Evolutionary conservation across 2,888 invertebrate species (phyloP).

Genomic region (Orthonychiurus folsomi): DNA sequence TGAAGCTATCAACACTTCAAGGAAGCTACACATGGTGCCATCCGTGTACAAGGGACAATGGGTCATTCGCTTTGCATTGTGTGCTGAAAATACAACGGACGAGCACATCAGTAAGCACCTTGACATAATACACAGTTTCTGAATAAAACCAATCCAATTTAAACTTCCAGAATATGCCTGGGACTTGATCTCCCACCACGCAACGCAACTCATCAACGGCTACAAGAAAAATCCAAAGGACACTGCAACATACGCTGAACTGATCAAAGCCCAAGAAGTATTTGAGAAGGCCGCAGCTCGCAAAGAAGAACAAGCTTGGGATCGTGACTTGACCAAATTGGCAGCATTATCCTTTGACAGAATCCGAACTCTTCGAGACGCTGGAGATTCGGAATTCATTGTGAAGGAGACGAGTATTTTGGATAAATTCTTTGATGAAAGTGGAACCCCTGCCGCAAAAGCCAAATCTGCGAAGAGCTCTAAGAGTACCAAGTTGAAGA

Average conservation of each 20-base stretch:
- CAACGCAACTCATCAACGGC: neutral
- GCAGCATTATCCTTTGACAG: no score
- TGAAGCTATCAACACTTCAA: neutral
- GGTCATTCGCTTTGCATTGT: neutral
- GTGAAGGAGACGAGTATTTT: no score
- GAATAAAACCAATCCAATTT: neutral
- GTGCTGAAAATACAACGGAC: neutral
- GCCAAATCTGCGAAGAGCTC: no score
- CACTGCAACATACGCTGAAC: neutral
- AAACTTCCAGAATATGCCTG: conserved; percentile 4
- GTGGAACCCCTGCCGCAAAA: no score
- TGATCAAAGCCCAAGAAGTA: neutral
- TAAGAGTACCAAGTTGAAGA: no score
- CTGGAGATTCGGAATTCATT: no score
- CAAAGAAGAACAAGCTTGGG: no score
- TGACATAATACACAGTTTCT: neutral
- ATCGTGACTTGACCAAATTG: no score
- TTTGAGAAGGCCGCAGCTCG: no score
- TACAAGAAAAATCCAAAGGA: neutral
- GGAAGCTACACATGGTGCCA: neutral
- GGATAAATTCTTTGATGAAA: no score
- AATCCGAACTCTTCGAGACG: no score
- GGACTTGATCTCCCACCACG: neutral
- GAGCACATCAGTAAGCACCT: neutral
- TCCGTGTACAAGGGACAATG: neutral